Conservation (phyloP, 2,888 invertebrate genomes). For the Escarpia spicata region DNA sequence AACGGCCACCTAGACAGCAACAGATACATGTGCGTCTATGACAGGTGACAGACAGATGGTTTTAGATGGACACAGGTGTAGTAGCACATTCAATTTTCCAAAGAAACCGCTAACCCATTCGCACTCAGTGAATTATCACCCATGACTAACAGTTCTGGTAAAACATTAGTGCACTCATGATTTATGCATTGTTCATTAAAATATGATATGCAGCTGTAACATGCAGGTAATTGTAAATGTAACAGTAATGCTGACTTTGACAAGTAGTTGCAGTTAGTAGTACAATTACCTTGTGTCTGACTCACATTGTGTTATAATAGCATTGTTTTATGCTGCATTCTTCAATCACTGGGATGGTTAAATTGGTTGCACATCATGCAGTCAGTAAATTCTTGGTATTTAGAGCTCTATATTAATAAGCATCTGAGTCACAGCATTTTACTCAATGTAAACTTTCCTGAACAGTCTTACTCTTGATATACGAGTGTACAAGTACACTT, state of each 20-base stretch:
- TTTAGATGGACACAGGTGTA: not conserved
- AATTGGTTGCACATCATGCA: too few relatives aligned
- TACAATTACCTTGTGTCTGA: constrained; percentile 29
- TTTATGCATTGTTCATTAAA: not conserved
- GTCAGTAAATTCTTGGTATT: too few relatives aligned
- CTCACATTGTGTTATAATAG: too few relatives aligned
- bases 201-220: not conserved
- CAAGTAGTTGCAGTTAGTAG: not conserved
- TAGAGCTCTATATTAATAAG: too few relatives aligned
- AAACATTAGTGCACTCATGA: not conserved
- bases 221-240: not conserved
- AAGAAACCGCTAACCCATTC: not conserved
- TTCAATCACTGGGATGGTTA: too few relatives aligned
- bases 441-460: not conserved
- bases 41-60: not conserved
- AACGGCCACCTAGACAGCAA: not conserved
- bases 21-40: not conserved
- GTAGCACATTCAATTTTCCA: not conserved
- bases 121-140: not conserved
- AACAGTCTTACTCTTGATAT: too few relatives aligned
- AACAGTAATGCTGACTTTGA: not conserved
- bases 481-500: too few relatives aligned
- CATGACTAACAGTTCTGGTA: not conserved
- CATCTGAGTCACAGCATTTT: not conserved
- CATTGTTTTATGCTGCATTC: too few relatives aligned